A percentile compares a stretch with the other conserved stretches of the same genome.
Evolutionary conservation across 1,140 invertebrate genomes (phyloP).

Genomic region (Venustaconcha ellipsiformis): DNA sequence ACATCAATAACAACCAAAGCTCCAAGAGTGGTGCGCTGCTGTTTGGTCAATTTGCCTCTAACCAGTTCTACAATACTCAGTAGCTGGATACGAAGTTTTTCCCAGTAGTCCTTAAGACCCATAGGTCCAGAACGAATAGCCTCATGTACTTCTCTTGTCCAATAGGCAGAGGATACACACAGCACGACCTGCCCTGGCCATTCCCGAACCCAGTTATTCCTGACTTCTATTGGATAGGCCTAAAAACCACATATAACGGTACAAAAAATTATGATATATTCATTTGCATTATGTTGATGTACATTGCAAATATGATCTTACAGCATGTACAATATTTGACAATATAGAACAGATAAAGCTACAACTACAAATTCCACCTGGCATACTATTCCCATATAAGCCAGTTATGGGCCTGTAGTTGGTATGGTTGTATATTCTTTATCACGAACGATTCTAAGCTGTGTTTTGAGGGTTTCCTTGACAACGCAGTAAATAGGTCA

Average conservation of each 20-base stretch:
- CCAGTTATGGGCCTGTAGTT: too few relatives aligned
- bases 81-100: slow-evolving; percentile 62
- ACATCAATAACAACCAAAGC: slow-evolving; percentile 70
- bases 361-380: too few relatives aligned
- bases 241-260: slow-evolving; percentile 26
- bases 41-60: slow-evolving; percentile 68
- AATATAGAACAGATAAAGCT: too few relatives aligned
- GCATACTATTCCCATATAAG: too few relatives aligned
- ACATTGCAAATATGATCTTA: too few relatives aligned
- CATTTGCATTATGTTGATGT: too few relatives aligned
- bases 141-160: slow-evolving; percentile 69
- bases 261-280: neutral
- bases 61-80: slow-evolving; percentile 68
- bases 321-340: too few relatives aligned
- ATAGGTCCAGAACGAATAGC: slow-evolving; percentile 55
- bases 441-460: too few relatives aligned
- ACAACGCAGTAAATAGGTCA: too few relatives aligned
- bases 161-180: slow-evolving; percentile 69
- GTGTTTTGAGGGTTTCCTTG: too few relatives aligned
- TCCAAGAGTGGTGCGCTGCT: slow-evolving; percentile 67
- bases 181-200: slow-evolving; percentile 71
- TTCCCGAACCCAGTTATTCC: slow-evolving; percentile 67
- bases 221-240: slow-evolving; percentile 63
- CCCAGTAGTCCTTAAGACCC: slow-evolving; percentile 62
- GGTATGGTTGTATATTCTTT: too few relatives aligned